Evolutionary conservation across 2,888 invertebrate genomes (phyloP).

Genomic region (Esperia sulphurella): DNA sequence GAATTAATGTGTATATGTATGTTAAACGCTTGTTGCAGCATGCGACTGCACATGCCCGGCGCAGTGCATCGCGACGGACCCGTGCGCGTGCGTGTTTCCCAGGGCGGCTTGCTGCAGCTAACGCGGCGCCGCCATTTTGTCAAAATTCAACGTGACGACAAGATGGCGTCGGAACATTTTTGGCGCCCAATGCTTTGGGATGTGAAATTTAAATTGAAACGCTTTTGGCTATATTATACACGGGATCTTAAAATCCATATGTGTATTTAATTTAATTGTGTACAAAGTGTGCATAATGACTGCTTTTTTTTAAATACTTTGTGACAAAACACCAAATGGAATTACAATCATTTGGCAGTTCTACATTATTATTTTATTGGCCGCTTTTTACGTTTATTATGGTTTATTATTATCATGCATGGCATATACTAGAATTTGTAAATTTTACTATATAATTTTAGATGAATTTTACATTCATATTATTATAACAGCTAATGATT

Average conservation of each 20-base stretch:
- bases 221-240: neutral
- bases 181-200: neutral
- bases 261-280: too few species aligned
- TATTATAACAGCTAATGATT: conserved; percentile 4
- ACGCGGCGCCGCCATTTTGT: conserved; percentile 29
- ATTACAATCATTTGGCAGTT: neutral
- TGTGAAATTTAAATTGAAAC: neutral
- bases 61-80: conserved; percentile 62
- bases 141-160: conserved; percentile 32
- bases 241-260: too few species aligned
- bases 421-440: conserved; percentile 9
- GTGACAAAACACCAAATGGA: neutral
- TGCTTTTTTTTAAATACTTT: neutral
- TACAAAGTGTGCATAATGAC: too few species aligned
- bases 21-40: conserved; percentile 45
- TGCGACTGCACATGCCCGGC: conserved; percentile 62
- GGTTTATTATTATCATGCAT: neutral
- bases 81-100: conserved; percentile 65
- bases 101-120: conserved; percentile 56
- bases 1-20: neutral
- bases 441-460: conserved; percentile 11
- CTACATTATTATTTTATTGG: too few species aligned
- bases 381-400: neutral
- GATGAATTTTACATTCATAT: conserved; percentile 2
- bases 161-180: conserved; percentile 9